Evolutionary conservation across 2,888 invertebrate genomes (phyloP).

Genomic region (Caenorhabditis panamensis): DNA sequence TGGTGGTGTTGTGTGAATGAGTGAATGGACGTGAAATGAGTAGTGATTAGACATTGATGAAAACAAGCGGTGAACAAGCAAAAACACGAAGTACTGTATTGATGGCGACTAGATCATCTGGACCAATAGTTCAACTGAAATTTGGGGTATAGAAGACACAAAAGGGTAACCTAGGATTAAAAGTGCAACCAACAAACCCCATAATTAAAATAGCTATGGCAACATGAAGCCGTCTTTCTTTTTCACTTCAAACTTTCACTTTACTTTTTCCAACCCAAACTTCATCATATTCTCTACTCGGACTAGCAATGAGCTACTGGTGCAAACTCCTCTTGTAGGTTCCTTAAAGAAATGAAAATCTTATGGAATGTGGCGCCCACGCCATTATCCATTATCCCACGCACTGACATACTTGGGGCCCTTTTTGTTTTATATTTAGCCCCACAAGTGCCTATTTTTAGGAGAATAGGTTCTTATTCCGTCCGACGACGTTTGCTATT

Average conservation of each 20-base stretch:
- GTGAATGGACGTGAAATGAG: neutral
- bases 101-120: no score
- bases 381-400: conserved; percentile 1
- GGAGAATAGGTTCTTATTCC: conserved; percentile 5
- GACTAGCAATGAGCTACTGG: no score
- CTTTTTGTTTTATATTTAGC: conserved; percentile 35
- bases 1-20: conserved; percentile 1
- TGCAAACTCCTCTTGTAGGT: neutral
- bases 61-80: neutral
- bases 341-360: no score
- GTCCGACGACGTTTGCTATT: neutral
- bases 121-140: no score
- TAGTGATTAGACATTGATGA: conserved; percentile 7
- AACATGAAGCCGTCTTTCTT: no score
- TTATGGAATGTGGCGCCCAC: neutral
- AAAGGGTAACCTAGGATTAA: no score
- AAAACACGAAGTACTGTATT: no score
- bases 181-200: no score
- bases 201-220: neutral
- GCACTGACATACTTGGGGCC: neutral
- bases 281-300: no score
- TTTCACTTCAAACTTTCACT: no score
- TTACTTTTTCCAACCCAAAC: no score
- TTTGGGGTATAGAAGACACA: no score
- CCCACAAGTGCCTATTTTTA: conserved; percentile 24